Conservation (phyloP, 2,888 invertebrate species). For the Lepidochitona cinerea region DNA sequence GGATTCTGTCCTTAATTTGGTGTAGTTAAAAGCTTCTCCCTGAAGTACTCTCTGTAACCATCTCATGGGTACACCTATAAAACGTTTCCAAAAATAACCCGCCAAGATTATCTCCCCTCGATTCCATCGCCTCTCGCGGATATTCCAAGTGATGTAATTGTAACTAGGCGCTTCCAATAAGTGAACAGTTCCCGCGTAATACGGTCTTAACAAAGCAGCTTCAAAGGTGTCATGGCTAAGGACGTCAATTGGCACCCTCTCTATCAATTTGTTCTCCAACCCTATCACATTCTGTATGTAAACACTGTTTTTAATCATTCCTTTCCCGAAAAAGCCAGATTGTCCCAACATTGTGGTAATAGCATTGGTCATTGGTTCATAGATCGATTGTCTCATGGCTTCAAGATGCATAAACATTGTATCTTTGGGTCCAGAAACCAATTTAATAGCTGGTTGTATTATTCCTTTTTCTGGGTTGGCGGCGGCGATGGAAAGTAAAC, state of each 20-base stretch:
- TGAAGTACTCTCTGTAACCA: conserved; percentile 52
- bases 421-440: conserved; percentile 44
- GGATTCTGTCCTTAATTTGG: conserved; percentile 54
- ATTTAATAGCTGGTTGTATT: conserved; percentile 59
- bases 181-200: conserved; percentile 51
- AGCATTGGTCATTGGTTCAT: conserved; percentile 59
- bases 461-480: conserved; percentile 58
- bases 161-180: conserved; percentile 55
- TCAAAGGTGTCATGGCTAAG: conserved; percentile 64
- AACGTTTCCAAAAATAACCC: conserved; percentile 59
- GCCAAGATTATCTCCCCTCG: conserved; percentile 56
- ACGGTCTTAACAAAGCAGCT: conserved; percentile 52
- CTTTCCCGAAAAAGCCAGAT: conserved; percentile 60
- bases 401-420: conserved; percentile 63
- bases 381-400: conserved; percentile 52
- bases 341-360: conserved; percentile 53
- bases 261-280: conserved; percentile 47
- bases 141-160: conserved; percentile 62
- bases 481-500: conserved; percentile 54
- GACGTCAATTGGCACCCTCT: conserved; percentile 59
- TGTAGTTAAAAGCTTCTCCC: conserved; percentile 48
- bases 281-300: conserved; percentile 62
- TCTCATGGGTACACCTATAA: conserved; percentile 50
- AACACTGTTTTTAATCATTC: conserved; percentile 53
- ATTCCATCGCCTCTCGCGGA: conserved; percentile 59